Evolutionary conservation across 2,888 invertebrate species (phyloP).

Genomic region (Nyleta sp.): DNA sequence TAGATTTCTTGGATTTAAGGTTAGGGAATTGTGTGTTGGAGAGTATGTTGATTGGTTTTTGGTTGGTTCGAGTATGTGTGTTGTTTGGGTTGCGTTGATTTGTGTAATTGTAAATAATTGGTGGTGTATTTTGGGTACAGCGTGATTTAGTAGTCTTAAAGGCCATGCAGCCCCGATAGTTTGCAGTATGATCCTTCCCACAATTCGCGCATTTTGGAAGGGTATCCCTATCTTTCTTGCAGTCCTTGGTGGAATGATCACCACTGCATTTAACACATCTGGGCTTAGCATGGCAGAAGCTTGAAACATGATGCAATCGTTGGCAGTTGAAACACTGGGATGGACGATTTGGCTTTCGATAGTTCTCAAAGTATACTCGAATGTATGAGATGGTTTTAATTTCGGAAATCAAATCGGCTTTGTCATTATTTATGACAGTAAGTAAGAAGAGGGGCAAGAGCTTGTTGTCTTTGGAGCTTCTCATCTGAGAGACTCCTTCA

Average conservation of each 20-base stretch:
- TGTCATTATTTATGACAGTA: too few species aligned
- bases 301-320: neutral
- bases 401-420: neutral
- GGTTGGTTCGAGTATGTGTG: neutral
- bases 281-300: neutral
- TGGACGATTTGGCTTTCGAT: neutral
- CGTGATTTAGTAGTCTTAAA: too few species aligned
- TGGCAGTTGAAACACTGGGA: neutral
- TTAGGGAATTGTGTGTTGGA: too few species aligned
- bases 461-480: too few species aligned
- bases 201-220: slow-evolving; percentile 1
- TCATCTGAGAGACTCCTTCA: too few species aligned
- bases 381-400: neutral
- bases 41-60: neutral
- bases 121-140: neutral
- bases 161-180: neutral
- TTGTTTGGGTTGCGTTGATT: too few species aligned
- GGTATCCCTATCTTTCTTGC: neutral
- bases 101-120: too few species aligned
- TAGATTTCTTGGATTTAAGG: too few species aligned
- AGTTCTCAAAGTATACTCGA: neutral
- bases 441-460: too few species aligned
- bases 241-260: neutral
- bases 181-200: neutral
- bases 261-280: neutral